phyloP scores from a whole-genome alignment of 2,888 invertebrate species.

The Noctua fimbriata region DNA sequence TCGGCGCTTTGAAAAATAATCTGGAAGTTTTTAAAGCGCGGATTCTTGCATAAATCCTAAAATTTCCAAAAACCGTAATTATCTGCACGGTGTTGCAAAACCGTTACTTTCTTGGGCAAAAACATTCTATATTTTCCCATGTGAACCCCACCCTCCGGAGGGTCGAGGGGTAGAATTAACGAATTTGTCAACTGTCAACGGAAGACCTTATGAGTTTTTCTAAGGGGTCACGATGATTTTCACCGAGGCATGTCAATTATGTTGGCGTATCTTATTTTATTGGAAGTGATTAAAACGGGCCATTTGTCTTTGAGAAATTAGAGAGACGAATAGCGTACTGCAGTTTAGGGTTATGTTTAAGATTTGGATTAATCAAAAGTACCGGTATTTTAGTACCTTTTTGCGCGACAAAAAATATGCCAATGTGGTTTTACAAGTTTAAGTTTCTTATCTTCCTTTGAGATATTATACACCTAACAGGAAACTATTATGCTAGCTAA shows the following conservation, averaged over 20 bases:
- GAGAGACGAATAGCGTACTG: conserved; percentile 26
- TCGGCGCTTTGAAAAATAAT: neutral
- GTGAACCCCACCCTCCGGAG: conserved; percentile 64
- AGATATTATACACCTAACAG: conserved; percentile 7
- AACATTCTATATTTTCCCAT: conserved; percentile 76
- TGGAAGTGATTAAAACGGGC: conserved; percentile 66
- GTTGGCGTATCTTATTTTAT: conserved; percentile 66
- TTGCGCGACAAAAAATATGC: neutral
- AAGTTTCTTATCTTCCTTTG: neutral
- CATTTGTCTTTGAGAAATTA: conserved; percentile 62
- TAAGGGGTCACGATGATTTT: conserved; percentile 79
- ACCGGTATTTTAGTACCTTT: neutral
- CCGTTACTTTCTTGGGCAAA: conserved; percentile 67
- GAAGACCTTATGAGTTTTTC: conserved; percentile 87
- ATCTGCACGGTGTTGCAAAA: conserved; percentile 36
- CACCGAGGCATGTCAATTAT: conserved; percentile 77
- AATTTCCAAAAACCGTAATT: neutral
- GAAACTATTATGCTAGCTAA: conserved; percentile 20
- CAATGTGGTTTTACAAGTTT: neutral
- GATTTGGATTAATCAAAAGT: neutral
- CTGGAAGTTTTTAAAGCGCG: neutral
- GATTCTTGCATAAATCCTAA: neutral
- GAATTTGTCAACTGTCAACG: conserved; percentile 89
- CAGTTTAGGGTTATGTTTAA: conserved; percentile 8
- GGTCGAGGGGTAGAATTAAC: conserved; percentile 82